Percentiles rank a stretch among this genome's conserved stretches.
These are phyloP conservation scores for Labrus mixtus DNA, from an alignment of 2,113 vertebrate species.

Conservation along the genomic window DNA sequence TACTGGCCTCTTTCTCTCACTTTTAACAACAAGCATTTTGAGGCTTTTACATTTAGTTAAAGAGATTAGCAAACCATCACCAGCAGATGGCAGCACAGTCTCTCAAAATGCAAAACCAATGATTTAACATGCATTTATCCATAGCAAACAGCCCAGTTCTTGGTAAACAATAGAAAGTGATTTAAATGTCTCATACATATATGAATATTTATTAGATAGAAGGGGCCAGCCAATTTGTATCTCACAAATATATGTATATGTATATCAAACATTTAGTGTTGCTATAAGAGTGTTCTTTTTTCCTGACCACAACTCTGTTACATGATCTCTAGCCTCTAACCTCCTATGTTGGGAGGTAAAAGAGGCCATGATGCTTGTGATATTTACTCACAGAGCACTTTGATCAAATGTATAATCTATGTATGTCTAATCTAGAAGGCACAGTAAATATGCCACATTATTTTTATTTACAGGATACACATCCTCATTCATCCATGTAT, in stretches of 20 bases:
- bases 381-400: background rate
- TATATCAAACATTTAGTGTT: background rate
- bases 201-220: no score
- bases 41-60: background rate
- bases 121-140: background rate
- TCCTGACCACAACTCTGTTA: background rate
- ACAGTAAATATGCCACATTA: background rate
- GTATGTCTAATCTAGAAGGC: no score
- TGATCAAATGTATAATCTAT: constrained; percentile 10
- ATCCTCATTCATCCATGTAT: background rate
- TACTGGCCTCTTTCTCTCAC: background rate
- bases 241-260: no score
- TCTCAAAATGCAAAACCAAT: background rate
- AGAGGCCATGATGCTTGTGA: background rate
- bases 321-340: background rate
- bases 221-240: background rate
- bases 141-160: background rate
- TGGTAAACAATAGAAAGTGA: no score
- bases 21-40: background rate
- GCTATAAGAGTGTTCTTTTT: background rate
- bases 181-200: no score
- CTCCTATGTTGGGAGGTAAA: background rate
- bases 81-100: constrained; percentile 67
- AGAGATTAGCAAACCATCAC: background rate
- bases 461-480: background rate